Conservation (phyloP, 2,888 invertebrate genomes). For the Drosophila aldrichi region DNA sequence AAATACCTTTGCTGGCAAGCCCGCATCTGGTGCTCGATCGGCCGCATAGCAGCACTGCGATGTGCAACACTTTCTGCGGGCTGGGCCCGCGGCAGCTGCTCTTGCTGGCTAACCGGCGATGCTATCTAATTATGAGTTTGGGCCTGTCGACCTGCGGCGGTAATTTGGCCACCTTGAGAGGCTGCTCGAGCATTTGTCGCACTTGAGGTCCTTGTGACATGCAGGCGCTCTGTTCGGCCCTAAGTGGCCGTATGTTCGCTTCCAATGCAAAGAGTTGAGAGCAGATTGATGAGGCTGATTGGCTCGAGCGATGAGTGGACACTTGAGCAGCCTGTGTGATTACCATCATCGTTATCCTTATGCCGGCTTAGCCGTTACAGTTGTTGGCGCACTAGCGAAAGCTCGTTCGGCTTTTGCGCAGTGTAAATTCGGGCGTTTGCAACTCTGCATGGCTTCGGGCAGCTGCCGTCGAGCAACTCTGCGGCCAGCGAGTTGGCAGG, state of each 20-base stretch:
- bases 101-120: slow-evolving; percentile 30
- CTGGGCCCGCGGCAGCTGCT: slow-evolving; percentile 41
- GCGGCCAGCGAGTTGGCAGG: slow-evolving; percentile 62
- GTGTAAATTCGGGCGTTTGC: slow-evolving; percentile 34
- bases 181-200: slow-evolving; percentile 42
- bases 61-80: slow-evolving; percentile 67
- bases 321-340: slow-evolving; percentile 61
- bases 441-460: slow-evolving; percentile 57
- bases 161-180: slow-evolving; percentile 77
- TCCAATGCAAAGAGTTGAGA: slow-evolving; percentile 61
- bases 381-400: slow-evolving; percentile 33
- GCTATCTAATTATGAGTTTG: slow-evolving; percentile 54
- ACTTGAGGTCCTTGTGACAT: slow-evolving; percentile 42
- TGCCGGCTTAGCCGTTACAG: slow-evolving; percentile 51
- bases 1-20: slow-evolving; percentile 59
- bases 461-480: slow-evolving; percentile 66
- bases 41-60: slow-evolving; percentile 43
- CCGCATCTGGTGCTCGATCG: slow-evolving; percentile 61
- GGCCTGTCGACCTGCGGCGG: slow-evolving; percentile 65
- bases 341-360: slow-evolving; percentile 55
- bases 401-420: slow-evolving; percentile 54
- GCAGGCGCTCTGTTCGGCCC: slow-evolving; percentile 65
- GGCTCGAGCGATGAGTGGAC: slow-evolving; percentile 46
- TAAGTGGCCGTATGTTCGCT: slow-evolving; percentile 67
- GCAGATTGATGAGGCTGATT: slow-evolving; percentile 73